Evolutionary conservation across 2,888 invertebrate genomes (phyloP), one percentile per base, ranked within the genome.

Genomic region (Carabus problematicus): DNA sequence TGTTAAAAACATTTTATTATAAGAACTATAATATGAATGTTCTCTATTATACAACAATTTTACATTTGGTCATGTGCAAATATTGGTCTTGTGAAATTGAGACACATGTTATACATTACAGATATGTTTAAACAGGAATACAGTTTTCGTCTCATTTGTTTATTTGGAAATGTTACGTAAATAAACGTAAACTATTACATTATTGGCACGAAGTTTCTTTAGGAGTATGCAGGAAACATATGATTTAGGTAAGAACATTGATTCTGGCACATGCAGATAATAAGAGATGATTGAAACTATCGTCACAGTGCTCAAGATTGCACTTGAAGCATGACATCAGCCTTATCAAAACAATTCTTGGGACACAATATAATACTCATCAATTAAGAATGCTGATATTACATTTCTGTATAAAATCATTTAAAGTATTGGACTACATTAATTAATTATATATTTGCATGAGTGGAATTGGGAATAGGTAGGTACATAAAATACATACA

Each of bases 1-100:
- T 58, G 64, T 64, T 64, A 64, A 58, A 64, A 64, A 64, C 64
- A 56, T 43, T 64, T 64, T 64, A 64, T 64, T 64, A 58, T 58
- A 56, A 64, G 56, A 64, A 40, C 39, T 56, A 56, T 56, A 56
- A 56, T 56, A 29, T 56, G 56, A 18, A 56, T 56, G 29, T 56
- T 11, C 29, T 56, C 18, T 56, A 56, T 56, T 56, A 12, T 52
- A 56, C 56, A 56, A 56, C 56, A 56, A 56, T 56, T 56, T 56
- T 56, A 56, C 56, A 56, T 39, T 58, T 64, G 56, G 64, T 64
- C 64, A 41, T 56, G 56, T 56, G 56, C 29, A 56, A 16, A 52
- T 52, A 16, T 52, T 52, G 52, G 52, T 52, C 52, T 52, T 19
- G 11, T 45, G 45, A 45, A 11, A 45, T 12, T 45, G 11, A 12